Conservation (phyloP, 1,140 invertebrate species). For the Neodiprion pinetum region DNA sequence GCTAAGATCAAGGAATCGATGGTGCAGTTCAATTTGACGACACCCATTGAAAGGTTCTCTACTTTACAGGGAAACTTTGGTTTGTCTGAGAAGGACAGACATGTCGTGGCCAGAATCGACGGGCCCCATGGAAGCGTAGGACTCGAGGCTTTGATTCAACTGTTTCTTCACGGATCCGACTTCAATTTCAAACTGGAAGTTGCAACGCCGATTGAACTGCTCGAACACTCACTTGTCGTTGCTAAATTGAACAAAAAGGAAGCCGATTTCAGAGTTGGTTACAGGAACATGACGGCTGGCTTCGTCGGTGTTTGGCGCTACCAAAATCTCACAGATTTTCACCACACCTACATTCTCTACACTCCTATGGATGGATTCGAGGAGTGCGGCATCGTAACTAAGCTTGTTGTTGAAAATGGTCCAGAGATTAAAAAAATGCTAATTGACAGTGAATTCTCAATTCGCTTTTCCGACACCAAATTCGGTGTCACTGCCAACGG, state of each 20-base stretch:
- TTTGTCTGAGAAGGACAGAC: conserved; percentile 71
- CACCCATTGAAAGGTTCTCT: conserved; percentile 71
- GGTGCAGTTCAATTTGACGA: conserved; percentile 72
- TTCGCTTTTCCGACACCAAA: conserved; percentile 72
- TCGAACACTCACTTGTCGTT: conserved; percentile 69
- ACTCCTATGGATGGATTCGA: conserved; percentile 77
- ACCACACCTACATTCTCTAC: conserved; percentile 78
- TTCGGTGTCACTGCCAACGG: conserved; percentile 51
- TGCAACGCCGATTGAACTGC: conserved; percentile 73
- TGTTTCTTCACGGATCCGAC: conserved; percentile 67
- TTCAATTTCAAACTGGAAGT: conserved; percentile 77
- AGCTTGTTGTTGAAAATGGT: conserved; percentile 63
- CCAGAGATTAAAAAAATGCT: conserved; percentile 55
- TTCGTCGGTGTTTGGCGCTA: conserved; percentile 80
- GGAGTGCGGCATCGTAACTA: conserved; percentile 75
- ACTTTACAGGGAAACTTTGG: conserved; percentile 72
- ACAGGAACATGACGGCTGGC: conserved; percentile 76
- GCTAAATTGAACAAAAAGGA: conserved; percentile 68
- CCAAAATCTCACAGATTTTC: conserved; percentile 72
- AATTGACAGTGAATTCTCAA: conserved; percentile 73
- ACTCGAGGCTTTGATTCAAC: conserved; percentile 64
- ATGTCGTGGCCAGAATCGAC: conserved; percentile 74
- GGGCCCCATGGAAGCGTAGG: conserved; percentile 72
- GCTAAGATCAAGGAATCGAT: conserved; percentile 51
- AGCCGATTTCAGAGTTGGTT: conserved; percentile 75